These are phyloP conservation scores for Acanthosoma haemorrhoidale DNA, from an alignment of 2,888 invertebrate species.

Conservation along the genomic window DNA sequence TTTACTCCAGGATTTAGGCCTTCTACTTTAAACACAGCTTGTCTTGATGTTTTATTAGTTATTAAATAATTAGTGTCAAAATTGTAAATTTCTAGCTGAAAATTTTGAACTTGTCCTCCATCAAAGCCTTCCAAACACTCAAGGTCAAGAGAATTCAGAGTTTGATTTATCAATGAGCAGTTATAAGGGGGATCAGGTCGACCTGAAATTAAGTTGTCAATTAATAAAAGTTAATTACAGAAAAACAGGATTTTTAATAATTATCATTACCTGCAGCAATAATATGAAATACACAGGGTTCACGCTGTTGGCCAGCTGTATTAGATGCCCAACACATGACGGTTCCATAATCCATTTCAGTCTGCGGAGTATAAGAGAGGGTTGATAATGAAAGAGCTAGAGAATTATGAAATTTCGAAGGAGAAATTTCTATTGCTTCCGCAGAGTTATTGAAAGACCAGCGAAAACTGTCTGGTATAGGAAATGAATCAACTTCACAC, in stretches of 20 bases:
- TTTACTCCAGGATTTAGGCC: slow-evolving; percentile 72
- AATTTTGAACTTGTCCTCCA: slow-evolving; percentile 69
- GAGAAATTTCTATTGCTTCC: slow-evolving; percentile 69
- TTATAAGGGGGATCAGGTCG: slow-evolving; percentile 72
- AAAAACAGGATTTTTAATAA: not conserved
- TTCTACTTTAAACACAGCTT: slow-evolving; percentile 69
- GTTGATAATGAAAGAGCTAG: slow-evolving; percentile 55
- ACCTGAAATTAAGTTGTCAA: slow-evolving; percentile 47
- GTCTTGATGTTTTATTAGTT: slow-evolving; percentile 64
- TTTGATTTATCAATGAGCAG: slow-evolving; percentile 70
- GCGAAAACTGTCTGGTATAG: slow-evolving; percentile 73
- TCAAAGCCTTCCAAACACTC: slow-evolving; percentile 68
- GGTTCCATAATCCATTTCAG: slow-evolving; percentile 70
- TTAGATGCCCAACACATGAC: slow-evolving; percentile 70
- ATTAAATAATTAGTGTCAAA: slow-evolving; percentile 58
- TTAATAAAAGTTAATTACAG: too few relatives aligned
- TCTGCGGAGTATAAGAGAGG: slow-evolving; percentile 68
- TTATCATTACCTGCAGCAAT: slow-evolving; percentile 55
- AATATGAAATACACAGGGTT: slow-evolving; percentile 69
- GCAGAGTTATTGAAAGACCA: slow-evolving; percentile 88
- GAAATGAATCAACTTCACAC: slow-evolving; percentile 80
- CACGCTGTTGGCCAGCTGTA: slow-evolving; percentile 63
- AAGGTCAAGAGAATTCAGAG: slow-evolving; percentile 69
- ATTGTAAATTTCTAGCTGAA: slow-evolving; percentile 68
- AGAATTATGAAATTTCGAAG: slow-evolving; percentile 47